Conservation (phyloP, 1,140 invertebrate genomes). For the Papilio aristodemus region DNA sequence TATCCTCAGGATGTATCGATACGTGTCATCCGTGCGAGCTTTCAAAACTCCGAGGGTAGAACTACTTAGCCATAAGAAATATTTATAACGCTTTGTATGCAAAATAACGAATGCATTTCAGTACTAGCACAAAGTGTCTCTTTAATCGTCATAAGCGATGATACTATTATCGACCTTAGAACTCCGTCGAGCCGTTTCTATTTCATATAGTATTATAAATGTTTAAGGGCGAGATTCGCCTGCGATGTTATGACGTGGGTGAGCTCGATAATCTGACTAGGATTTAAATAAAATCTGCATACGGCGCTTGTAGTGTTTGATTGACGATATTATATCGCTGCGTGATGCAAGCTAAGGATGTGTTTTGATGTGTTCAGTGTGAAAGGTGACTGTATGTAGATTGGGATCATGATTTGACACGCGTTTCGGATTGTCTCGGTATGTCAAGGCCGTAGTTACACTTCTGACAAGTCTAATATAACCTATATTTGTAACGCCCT, state of each 20-base stretch:
- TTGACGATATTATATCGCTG: slow-evolving; percentile 54
- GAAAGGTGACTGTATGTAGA: slow-evolving; percentile 75
- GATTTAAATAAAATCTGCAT: slow-evolving; percentile 66
- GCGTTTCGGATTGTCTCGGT: slow-evolving; percentile 55
- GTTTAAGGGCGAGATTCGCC: slow-evolving; percentile 40
- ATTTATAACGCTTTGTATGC: slow-evolving; percentile 79
- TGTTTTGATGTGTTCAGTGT: slow-evolving; percentile 51
- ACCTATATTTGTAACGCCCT: slow-evolving; percentile 45
- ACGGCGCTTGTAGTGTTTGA: slow-evolving; percentile 55
- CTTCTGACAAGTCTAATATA: slow-evolving; percentile 60
- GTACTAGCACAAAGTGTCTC: slow-evolving; percentile 46
- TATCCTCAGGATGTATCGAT: slow-evolving; percentile 58
- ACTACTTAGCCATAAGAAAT: slow-evolving; percentile 66
- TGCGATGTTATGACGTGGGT: slow-evolving; percentile 47
- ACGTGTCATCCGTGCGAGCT: slow-evolving; percentile 62
- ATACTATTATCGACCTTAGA: slow-evolving; percentile 61
- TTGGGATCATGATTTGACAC: slow-evolving; percentile 68
- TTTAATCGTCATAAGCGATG: slow-evolving; percentile 46
- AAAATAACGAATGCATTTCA: slow-evolving; percentile 67
- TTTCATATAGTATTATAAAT: slow-evolving; percentile 38
- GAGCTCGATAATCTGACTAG: slow-evolving; percentile 43
- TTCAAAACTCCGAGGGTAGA: slow-evolving; percentile 63
- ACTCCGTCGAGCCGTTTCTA: slow-evolving; percentile 38
- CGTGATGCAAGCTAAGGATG: slow-evolving; percentile 57
- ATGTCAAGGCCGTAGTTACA: slow-evolving; percentile 66